Conservation (phyloP, 2,888 invertebrate species). For the Lasioglossum leucozonium region DNA sequence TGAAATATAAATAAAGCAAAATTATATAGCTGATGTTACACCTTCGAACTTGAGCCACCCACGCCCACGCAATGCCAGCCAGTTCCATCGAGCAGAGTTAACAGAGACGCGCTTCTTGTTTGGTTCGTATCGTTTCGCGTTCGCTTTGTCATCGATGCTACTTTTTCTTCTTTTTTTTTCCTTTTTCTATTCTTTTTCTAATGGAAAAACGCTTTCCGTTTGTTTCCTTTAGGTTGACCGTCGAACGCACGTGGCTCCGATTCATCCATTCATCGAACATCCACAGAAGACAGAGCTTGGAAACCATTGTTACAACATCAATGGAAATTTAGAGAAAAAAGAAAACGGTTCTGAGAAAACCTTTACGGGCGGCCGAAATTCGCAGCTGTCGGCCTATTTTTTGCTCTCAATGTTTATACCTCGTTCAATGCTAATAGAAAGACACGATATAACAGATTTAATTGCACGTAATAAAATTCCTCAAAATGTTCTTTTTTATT, state of each 20-base stretch:
- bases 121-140: background rate
- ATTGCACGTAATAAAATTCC: too few relatives aligned
- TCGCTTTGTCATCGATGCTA: background rate
- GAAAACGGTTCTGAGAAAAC: too few relatives aligned
- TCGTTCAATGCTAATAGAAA: too few relatives aligned
- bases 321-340: background rate
- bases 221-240: background rate
- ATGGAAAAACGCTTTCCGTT: background rate
- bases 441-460: too few relatives aligned
- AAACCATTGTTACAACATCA: background rate
- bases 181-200: too few relatives aligned
- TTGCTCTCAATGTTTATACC: too few relatives aligned
- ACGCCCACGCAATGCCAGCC: conserved; percentile 51
- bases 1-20: conserved; percentile 78
- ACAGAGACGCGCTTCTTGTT: background rate
- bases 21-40: conserved; percentile 77
- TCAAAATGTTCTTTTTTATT: too few relatives aligned
- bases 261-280: background rate
- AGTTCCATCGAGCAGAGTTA: background rate
- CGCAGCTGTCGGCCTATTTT: too few relatives aligned
- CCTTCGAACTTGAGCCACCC: conserved; percentile 77
- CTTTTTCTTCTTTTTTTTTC: too few relatives aligned
- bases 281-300: background rate
- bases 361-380: too few relatives aligned
- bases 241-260: background rate